A percentile compares a stretch with the other conserved stretches of the same genome.
phyloP scores from a whole-genome alignment of 2,797 vertebrate species.

The Onychomys arenicola region DNA sequence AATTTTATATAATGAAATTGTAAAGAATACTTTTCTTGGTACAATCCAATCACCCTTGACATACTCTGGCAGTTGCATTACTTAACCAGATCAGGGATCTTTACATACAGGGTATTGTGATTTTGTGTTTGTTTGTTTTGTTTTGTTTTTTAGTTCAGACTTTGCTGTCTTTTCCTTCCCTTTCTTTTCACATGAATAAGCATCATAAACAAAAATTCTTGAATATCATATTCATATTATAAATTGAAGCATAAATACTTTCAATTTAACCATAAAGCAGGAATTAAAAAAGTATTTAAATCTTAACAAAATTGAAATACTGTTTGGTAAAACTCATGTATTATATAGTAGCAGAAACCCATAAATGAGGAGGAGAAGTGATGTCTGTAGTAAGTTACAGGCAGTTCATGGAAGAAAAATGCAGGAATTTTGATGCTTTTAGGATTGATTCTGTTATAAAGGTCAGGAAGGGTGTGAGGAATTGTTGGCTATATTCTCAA shows the following conservation, averaged over 20 bases:
- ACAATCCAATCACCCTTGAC: neutral
- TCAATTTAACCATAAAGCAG: neutral
- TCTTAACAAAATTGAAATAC: neutral
- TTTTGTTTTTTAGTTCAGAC: neutral
- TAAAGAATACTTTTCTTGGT: constrained; percentile 70
- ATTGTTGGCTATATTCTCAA: neutral
- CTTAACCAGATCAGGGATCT: neutral
- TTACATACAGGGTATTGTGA: neutral
- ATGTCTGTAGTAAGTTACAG: neutral
- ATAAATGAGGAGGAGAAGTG: neutral
- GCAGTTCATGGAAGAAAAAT: neutral
- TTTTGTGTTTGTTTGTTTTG: neutral
- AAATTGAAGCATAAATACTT: constrained; percentile 9
- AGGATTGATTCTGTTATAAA: neutral
- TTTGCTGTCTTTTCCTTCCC: neutral
- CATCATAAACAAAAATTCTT: neutral
- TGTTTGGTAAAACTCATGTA: constrained; percentile 8
- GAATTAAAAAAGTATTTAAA: constrained; percentile 18
- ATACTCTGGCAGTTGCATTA: neutral
- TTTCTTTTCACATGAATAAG: neutral
- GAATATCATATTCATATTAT: neutral
- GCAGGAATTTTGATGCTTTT: neutral
- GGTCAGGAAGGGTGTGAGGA: neutral
- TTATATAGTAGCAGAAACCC: neutral
- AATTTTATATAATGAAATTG: neutral